Evolutionary conservation across 1,140 invertebrate genomes (phyloP).

Genomic region (Drosophila pectinifera): DNA sequence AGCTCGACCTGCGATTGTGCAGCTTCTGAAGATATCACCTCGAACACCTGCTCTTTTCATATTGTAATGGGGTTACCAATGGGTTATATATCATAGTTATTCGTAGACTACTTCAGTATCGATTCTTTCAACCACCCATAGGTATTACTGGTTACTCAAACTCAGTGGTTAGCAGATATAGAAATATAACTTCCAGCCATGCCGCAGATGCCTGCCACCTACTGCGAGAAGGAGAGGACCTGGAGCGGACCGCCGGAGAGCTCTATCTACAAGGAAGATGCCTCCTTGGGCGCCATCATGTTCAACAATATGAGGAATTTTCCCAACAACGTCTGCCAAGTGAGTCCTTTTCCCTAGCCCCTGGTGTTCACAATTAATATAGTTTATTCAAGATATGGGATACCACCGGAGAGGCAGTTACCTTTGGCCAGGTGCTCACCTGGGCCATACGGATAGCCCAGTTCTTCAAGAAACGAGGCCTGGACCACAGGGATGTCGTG

Average conservation of each 20-base stretch:
- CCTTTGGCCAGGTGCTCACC: slow-evolving; percentile 1
- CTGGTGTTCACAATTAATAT: too few species aligned
- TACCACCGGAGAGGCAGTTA: background rate
- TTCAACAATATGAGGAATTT: slow-evolving; percentile 1
- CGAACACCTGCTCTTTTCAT: too few species aligned
- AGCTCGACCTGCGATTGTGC: too few species aligned
- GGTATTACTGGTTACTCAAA: too few species aligned
- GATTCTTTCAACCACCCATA: too few species aligned
- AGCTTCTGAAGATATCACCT: too few species aligned
- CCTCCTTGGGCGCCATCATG: background rate
- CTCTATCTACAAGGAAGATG: background rate
- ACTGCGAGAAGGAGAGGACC: background rate
- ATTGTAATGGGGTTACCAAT: too few species aligned
- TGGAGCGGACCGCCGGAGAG: background rate
- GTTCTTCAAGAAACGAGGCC: slow-evolving; percentile 1
- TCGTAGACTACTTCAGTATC: too few species aligned
- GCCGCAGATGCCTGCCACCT: background rate
- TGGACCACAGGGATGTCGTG: background rate
- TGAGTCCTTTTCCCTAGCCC: too few species aligned
- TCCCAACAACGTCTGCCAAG: slow-evolving; percentile 1
- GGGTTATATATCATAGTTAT: too few species aligned
- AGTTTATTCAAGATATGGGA: background rate
- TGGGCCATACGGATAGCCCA: slow-evolving; percentile 5
- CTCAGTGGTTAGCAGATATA: too few species aligned
- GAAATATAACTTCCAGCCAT: background rate